phyloP scores from a whole-genome alignment of 2,797 vertebrate species.

The Coilia nasus region DNA sequence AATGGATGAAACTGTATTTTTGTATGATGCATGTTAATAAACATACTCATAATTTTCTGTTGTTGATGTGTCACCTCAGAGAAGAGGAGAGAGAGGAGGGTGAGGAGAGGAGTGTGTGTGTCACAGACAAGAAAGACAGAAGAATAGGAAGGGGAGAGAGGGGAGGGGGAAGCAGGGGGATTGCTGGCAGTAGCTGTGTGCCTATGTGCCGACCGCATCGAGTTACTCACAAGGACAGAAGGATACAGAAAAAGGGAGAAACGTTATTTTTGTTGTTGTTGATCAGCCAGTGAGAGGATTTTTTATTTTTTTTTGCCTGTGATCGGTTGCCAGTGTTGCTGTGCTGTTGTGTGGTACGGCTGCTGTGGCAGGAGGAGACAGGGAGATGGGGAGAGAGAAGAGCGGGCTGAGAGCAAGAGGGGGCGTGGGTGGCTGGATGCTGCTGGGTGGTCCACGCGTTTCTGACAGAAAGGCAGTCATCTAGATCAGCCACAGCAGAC shows the following conservation, averaged over 20 bases:
- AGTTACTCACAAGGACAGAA: neutral
- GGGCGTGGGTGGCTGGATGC: neutral
- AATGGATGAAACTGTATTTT: neutral
- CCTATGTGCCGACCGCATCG: neutral
- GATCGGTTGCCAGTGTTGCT: conserved; percentile 62
- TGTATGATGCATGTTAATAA: neutral
- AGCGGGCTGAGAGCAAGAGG: neutral
- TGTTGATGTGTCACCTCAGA: neutral
- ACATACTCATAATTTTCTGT: neutral
- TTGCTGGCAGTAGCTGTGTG: neutral
- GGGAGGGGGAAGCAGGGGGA: neutral
- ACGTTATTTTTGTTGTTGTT: neutral
- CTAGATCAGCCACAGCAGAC: neutral
- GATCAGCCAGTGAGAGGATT: neutral
- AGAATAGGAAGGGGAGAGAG: neutral
- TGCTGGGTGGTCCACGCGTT: neutral
- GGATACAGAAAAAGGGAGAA: neutral
- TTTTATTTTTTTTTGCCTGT: neutral
- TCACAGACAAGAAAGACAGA: neutral
- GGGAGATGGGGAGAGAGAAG: neutral
- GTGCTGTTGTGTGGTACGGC: conserved; percentile 68
- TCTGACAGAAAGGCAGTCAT: neutral
- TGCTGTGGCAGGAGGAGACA: conserved; percentile 63
- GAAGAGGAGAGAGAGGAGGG: neutral
- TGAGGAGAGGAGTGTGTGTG: neutral